Conservation (phyloP, 2,888 invertebrate genomes). For the Frankliniella intonsa region DNA sequence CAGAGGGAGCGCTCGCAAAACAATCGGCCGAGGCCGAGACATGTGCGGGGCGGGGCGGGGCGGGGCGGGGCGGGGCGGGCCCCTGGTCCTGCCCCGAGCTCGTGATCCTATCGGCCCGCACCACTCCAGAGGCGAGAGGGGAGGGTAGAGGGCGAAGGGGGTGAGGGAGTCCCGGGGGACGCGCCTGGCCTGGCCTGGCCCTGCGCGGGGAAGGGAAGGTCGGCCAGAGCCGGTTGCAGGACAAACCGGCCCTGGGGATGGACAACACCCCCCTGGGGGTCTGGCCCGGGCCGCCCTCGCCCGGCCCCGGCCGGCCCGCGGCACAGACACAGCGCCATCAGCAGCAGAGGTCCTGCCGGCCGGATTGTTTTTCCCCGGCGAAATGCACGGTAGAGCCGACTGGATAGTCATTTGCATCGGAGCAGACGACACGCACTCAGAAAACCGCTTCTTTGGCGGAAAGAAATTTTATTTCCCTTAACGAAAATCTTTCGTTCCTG, state of each 20-base stretch:
- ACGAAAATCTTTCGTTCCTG: too few relatives aligned
- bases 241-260: conserved; percentile 8
- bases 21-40: not conserved
- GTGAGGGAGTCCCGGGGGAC: not conserved
- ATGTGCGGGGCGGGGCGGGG: not conserved
- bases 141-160: not conserved
- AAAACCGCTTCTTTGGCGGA: too few relatives aligned
- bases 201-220: not conserved
- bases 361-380: not conserved
- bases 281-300: not conserved
- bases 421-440: too few relatives aligned
- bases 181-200: not conserved
- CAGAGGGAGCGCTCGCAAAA: not conserved
- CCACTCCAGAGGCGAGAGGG: not conserved
- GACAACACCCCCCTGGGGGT: not conserved
- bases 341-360: not conserved
- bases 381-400: too few relatives aligned
- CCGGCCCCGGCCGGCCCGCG: too few relatives aligned
- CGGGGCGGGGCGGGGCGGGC: too few relatives aligned
- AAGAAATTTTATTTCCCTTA: too few relatives aligned
- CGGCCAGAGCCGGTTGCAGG: not conserved
- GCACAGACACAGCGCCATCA: not conserved
- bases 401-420: too few relatives aligned
- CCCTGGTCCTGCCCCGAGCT: too few relatives aligned
- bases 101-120: not conserved